These are phyloP conservation scores for Dynastes hyllus DNA, from an alignment of 2,888 invertebrate species.

Conservation along the genomic window DNA sequence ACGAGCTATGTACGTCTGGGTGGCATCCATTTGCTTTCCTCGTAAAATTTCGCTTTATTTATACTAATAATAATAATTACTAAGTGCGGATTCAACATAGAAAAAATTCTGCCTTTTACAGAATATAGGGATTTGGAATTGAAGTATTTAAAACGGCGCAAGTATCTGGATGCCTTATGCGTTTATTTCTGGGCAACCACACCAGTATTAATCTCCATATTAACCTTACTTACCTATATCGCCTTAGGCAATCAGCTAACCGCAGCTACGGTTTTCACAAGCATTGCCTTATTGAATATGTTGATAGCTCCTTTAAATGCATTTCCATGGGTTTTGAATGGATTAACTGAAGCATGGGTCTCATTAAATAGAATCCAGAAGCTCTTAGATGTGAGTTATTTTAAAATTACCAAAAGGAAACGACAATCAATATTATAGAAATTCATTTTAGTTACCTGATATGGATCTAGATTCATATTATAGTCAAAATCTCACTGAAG, in stretches of 20 bases:
- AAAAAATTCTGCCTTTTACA: slow-evolving; percentile 65
- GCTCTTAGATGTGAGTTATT: slow-evolving; percentile 80
- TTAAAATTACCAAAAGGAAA: no score
- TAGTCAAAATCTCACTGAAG: slow-evolving; percentile 70
- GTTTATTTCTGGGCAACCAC: slow-evolving; percentile 99
- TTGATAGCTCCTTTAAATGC: slow-evolving; percentile 96
- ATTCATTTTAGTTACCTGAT: slow-evolving; percentile 75
- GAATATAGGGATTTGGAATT: slow-evolving; percentile 82
- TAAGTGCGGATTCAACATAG: neutral
- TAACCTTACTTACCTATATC: slow-evolving; percentile 87
- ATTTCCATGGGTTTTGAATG: slow-evolving; percentile 99
- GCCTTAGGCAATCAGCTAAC: slow-evolving; percentile 85
- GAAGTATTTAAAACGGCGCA: slow-evolving; percentile 85
- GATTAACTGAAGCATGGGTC: slow-evolving; percentile 96
- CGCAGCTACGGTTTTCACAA: slow-evolving; percentile 95
- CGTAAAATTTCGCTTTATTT: neutral
- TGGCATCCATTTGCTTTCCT: no score
- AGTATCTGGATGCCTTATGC: slow-evolving; percentile 97
- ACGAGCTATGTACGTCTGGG: neutral
- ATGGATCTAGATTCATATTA: slow-evolving; percentile 79
- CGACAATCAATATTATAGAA: no score
- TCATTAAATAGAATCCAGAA: slow-evolving; percentile 91
- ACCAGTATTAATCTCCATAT: slow-evolving; percentile 90
- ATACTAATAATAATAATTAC: neutral
- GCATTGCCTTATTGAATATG: slow-evolving; percentile 96